phyloP scores from a whole-genome alignment of 2,888 invertebrate species.

The Melieria picta region DNA sequence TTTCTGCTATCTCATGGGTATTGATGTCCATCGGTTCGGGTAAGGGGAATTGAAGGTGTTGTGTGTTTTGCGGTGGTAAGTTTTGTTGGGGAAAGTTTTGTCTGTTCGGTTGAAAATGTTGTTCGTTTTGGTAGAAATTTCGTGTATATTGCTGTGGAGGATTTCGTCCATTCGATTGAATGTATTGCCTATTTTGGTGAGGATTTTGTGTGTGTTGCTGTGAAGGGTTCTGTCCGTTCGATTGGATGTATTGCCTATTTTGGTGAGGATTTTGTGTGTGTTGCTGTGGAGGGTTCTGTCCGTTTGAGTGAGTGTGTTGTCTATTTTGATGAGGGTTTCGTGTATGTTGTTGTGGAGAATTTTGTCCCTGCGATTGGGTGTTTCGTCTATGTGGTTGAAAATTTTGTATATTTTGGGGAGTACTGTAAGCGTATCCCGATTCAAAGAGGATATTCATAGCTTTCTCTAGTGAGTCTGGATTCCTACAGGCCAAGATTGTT shows the following conservation, averaged over 20 bases:
- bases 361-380: too few species aligned
- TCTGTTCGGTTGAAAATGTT: constrained; percentile 8
- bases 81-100: constrained; percentile 30
- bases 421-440: too few species aligned
- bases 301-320: constrained; percentile 5
- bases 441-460: constrained; percentile 19
- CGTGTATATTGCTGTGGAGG: not conserved
- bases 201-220: too few species aligned
- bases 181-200: constrained; percentile 13
- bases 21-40: constrained; percentile 39
- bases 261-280: too few species aligned
- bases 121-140: not conserved
- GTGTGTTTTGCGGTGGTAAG: constrained; percentile 13
- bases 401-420: too few species aligned
- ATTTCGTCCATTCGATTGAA: constrained; percentile 6
- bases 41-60: constrained; percentile 12
- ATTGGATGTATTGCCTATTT: too few species aligned
- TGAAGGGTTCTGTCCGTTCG: too few species aligned
- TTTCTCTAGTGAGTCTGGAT: constrained; percentile 2
- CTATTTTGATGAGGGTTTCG: constrained; percentile 4
- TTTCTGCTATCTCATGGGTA: constrained; percentile 8
- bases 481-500: constrained; percentile 13
- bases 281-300: too few species aligned
- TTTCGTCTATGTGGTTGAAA: too few species aligned
- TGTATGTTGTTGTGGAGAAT: constrained; percentile 1